Base-by-base conservation (phyloP, 2,113 vertebrate species). In the Typhlomys cinereus region DNA sequence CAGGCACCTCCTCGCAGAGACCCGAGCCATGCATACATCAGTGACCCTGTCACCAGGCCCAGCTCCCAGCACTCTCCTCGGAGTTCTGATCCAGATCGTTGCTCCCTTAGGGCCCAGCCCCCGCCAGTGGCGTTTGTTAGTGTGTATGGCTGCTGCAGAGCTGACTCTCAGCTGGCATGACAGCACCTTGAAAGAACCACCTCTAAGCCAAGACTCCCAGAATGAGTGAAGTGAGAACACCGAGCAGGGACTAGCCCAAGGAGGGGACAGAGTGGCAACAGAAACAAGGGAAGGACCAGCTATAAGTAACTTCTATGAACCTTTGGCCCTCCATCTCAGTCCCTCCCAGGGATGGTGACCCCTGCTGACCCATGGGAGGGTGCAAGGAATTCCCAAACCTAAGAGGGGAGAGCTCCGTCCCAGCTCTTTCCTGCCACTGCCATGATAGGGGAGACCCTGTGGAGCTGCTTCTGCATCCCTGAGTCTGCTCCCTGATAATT, bases 401-500 rank as follows among this genome's bases (percentile, higher is more conserved):
- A 2, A 0, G 0, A 23, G 29, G 75, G 27, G 11, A 75, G 71
- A 39, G 52, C 75, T 14, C 6, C 34, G 31, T 11, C 64, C 34
- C 31, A 34, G 46, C 25, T 89, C 61, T 52, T 73, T 59, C 81
- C n/a, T 13, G 82, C 59, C 66, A 95, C 0, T n/a, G 3, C 70
- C 52, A 36, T 46, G 46, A n/a, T n/a, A n/a, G n/a, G 75, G 88
- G 62, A 93, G 92, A 94, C 78, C 83, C 88, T 31, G 44, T 70
- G 67, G 79, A 92, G 71, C 75, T 54, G 85, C 92, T 92, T 84
- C 88, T 6, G 5, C 64, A 82, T 52, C 73, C 48, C 96, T 86
- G 78, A 62, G 93, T 70, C 85, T 90, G 61, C 54, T 96, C 80
- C 95, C 73, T 67, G 75, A 94, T 96, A 97, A 97, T 97, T 97